Evolutionary conservation across 2,888 invertebrate species (phyloP), one percentile per base, ranked within the genome.

Genomic region (Harmothoe impar): DNA sequence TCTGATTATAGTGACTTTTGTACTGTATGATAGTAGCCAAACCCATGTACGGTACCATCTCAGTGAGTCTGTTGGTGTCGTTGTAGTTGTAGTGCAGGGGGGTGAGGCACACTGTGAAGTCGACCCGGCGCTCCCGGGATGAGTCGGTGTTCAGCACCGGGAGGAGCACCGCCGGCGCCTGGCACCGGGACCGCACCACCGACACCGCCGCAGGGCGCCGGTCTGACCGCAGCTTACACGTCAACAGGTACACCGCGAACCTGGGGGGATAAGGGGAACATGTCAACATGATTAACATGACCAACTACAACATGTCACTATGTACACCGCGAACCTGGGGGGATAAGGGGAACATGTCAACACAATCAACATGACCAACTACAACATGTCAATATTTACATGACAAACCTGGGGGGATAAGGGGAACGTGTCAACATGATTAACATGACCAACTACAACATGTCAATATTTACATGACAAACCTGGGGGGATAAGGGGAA

Each of bases 31-130:
- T n/a, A n/a, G n/a, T n/a, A n/a, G n/a, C n/a, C n/a, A n/a, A n/a
- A n/a, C n/a, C n/a, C n/a, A 43, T 3, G 43, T 43, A 43, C 10
- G 5, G 5, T 43, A 93, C 51, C 88, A 91, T 91, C 88, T 93
- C 93, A 25, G 91, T 81, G 77, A 93, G 78, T 52, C 90, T 90
- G 15, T 78, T 17, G 25, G 56, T 52, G 81, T 92, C 84, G 89
- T 92, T 89, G 90, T 91, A 92, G 31, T 90, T 25, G 54, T 84
- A 90, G 90, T 91, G 90, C 20, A 93, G 85, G 7, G 93, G 93
- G 23, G 92, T 72, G 20, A 93, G 91, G 77, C 93, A 93, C 5
- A 93, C 92, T n/a, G 91, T 91, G 91, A 92, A 93, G 35, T 78
- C 78, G 20, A 85, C 78, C 1, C 35, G 86, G 15, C 52, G n/a